Conservation (phyloP, 2,797 vertebrate species). For the Sebastolobus altivelis region DNA sequence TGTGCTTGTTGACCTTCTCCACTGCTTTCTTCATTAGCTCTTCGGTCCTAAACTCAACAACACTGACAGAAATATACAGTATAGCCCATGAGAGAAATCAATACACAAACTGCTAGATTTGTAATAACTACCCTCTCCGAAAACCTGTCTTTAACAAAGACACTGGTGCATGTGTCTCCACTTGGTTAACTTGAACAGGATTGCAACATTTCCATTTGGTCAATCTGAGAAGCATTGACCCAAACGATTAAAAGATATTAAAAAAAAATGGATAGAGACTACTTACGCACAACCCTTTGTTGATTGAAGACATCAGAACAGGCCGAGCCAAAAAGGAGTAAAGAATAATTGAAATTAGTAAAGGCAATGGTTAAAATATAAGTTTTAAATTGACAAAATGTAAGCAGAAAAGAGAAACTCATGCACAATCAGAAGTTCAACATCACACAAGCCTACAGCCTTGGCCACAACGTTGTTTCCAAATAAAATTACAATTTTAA, state of each 20-base stretch:
- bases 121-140: background rate
- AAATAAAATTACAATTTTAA: slow-evolving; percentile 46
- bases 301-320: slow-evolving; percentile 72
- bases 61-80: slow-evolving; percentile 81
- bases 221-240: background rate
- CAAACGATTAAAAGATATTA: background rate
- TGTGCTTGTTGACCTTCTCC: slow-evolving; percentile 97
- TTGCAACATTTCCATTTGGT: background rate
- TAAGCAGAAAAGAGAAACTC: slow-evolving; percentile 43
- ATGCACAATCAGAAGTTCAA: slow-evolving; percentile 71
- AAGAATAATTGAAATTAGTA: slow-evolving; percentile 78
- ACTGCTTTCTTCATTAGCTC: slow-evolving; percentile 99
- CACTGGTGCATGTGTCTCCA: background rate
- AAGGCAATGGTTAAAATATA: slow-evolving; percentile 27
- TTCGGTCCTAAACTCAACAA: slow-evolving; percentile 99
- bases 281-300: slow-evolving; percentile 99
- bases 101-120: background rate
- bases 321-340: slow-evolving; percentile 46
- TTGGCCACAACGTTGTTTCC: slow-evolving; percentile 58
- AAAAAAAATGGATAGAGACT: slow-evolving; percentile 12
- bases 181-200: background rate
- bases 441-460: slow-evolving; percentile 61
- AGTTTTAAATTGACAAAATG: slow-evolving; percentile 12
- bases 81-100: background rate
- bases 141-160: background rate